These are phyloP conservation scores for Noctua fimbriata DNA, from an alignment of 2,888 invertebrate genomes.

Conservation along the genomic window DNA sequence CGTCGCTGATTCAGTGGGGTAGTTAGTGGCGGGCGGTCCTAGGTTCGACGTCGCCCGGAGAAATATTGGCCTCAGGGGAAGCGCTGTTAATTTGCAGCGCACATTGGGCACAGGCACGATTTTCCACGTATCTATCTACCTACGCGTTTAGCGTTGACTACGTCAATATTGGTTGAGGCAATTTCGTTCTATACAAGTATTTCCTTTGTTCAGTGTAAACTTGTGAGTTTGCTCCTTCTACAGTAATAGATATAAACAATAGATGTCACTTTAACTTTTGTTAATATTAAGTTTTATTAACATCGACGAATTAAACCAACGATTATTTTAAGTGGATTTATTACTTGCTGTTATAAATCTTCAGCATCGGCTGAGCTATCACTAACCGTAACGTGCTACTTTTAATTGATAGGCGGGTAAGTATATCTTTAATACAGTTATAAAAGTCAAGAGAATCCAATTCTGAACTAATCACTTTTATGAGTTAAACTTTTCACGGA, in stretches of 20 bases:
- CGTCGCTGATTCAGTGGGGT: constrained; percentile 90
- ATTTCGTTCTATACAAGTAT: constrained; percentile 71
- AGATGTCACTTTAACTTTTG: not conserved
- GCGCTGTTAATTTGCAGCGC: constrained; percentile 88
- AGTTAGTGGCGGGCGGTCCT: constrained; percentile 89
- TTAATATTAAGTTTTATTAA: not conserved
- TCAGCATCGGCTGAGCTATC: not conserved
- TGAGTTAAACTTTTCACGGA: not conserved
- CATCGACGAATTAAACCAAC: not conserved
- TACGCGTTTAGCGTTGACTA: constrained; percentile 64
- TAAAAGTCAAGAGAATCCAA: not conserved
- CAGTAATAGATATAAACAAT: not conserved
- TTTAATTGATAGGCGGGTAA: not conserved
- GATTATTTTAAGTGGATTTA: not conserved
- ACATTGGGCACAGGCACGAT: constrained; percentile 85
- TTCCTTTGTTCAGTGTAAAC: constrained; percentile 33
- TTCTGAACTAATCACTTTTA: not conserved
- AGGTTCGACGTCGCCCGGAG: constrained; percentile 88
- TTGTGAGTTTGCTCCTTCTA: constrained; percentile 3
- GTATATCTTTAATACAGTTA: not conserved
- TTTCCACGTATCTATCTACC: constrained; percentile 82
- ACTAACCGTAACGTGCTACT: not conserved
- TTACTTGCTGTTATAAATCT: not conserved
- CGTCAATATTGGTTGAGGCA: constrained; percentile 74
- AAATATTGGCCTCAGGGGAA: constrained; percentile 89